A percentile compares a stretch with the other conserved stretches of the same genome.
phyloP scores from a whole-genome alignment of 2,888 invertebrate genomes.

The Melanostoma scalare region DNA sequence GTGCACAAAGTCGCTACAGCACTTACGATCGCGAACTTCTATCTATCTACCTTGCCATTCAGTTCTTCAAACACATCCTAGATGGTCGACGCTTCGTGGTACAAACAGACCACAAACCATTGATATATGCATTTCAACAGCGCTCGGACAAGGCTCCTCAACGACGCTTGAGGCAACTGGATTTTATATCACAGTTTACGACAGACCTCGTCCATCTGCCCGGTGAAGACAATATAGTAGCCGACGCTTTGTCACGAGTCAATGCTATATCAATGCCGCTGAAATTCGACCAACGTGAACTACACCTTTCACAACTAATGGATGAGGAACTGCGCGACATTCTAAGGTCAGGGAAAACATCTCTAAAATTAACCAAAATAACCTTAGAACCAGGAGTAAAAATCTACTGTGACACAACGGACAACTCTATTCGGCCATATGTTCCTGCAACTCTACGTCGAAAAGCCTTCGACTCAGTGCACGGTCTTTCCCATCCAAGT shows the following conservation, averaged over 20 bases:
- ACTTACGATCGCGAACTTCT: slow-evolving; percentile 18
- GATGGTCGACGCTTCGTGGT: slow-evolving; percentile 30
- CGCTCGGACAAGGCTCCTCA: slow-evolving; percentile 19
- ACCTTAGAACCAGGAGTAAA: slow-evolving; percentile 9
- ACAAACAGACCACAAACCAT: slow-evolving; percentile 36
- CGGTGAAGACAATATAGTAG: slow-evolving; percentile 40
- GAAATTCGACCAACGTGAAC: slow-evolving; percentile 7
- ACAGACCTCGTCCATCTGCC: slow-evolving; percentile 32
- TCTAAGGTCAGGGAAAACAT: slow-evolving; percentile 15
- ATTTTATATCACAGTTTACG: slow-evolving; percentile 44
- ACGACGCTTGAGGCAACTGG: slow-evolving; percentile 27
- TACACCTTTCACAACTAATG: slow-evolving; percentile 20
- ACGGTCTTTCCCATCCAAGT: slow-evolving; percentile 28
- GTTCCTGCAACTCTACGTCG: slow-evolving; percentile 29
- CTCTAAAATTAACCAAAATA: slow-evolving; percentile 27
- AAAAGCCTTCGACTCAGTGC: slow-evolving; percentile 37
- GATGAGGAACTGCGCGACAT: slow-evolving; percentile 15
- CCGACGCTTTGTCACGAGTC: slow-evolving; percentile 43
- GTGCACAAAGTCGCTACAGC: slow-evolving; percentile 17
- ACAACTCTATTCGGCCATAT: slow-evolving; percentile 29
- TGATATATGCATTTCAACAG: slow-evolving; percentile 17
- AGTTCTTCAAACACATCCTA: slow-evolving; percentile 23
- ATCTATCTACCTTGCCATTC: slow-evolving; percentile 24
- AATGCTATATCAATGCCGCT: slow-evolving; percentile 33
- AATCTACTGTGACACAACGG: slow-evolving; percentile 41